phyloP scores from a whole-genome alignment of 1,140 invertebrate species.

The Aphaenogaster rudis region DNA sequence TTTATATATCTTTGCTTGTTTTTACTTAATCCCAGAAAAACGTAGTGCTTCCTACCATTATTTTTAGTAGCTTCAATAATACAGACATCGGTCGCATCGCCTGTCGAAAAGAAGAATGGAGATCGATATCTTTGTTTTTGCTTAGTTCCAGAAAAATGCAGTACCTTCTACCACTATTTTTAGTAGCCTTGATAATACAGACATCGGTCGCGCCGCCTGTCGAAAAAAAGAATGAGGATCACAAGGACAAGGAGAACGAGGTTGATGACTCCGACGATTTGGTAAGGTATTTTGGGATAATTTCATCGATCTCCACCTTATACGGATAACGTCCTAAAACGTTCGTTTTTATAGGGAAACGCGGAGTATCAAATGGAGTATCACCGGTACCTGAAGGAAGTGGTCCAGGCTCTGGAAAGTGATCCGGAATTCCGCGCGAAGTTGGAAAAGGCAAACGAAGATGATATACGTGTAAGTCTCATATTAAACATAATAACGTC shows the following conservation, averaged over 20 bases:
- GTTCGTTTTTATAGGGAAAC: constrained; percentile 76
- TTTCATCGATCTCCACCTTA: neutral
- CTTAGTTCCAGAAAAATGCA: constrained; percentile 68
- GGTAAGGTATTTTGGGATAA: constrained; percentile 55
- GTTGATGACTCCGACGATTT: constrained; percentile 64
- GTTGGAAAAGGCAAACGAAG: constrained; percentile 93
- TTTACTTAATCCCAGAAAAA: constrained; percentile 50
- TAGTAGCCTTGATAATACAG: constrained; percentile 75
- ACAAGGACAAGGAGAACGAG: constrained; percentile 67
- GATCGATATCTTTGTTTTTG: neutral
- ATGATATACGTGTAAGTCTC: constrained; percentile 91
- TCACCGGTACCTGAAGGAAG: constrained; percentile 94
- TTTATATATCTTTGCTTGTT: neutral
- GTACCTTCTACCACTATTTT: constrained; percentile 50
- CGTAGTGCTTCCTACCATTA: constrained; percentile 65
- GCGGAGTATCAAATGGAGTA: constrained; percentile 90
- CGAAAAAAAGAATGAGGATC: constrained; percentile 73
- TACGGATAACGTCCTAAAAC: neutral
- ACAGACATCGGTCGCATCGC: constrained; percentile 82
- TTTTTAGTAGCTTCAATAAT: constrained; percentile 69
- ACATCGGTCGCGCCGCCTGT: constrained; percentile 83
- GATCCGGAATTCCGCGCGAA: constrained; percentile 94
- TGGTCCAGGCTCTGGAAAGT: constrained; percentile 94
- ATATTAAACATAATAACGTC: neutral
- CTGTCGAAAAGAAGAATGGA: constrained; percentile 78